Evolutionary conservation across 2,113 vertebrate genomes (phyloP).

Genomic region (Enhydra lutris): DNA sequence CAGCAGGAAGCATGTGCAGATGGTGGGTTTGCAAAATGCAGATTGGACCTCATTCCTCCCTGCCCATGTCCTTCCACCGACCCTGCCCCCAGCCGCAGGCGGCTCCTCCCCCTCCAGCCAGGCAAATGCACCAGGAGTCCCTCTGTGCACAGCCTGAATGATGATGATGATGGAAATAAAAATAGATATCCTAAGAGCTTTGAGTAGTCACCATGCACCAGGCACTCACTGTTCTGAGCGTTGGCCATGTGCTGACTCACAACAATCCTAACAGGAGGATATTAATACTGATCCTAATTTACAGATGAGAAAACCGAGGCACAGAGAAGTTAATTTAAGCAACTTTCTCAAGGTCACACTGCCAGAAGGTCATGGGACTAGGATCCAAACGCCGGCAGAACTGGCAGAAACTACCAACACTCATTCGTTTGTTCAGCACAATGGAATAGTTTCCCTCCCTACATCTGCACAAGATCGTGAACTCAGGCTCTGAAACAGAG

Average conservation of each 20-base stretch:
- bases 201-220: neutral
- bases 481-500: neutral
- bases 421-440: neutral
- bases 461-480: neutral
- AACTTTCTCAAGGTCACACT: neutral
- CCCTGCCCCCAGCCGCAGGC: neutral
- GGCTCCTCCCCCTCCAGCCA: neutral
- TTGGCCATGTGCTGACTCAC: neutral
- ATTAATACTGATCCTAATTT: neutral
- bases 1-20: neutral
- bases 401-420: neutral
- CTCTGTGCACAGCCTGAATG: neutral
- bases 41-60: neutral
- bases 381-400: neutral
- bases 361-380: neutral
- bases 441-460: neutral
- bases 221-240: neutral
- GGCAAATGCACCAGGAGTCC: neutral
- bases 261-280: neutral
- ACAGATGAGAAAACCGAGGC: neutral
- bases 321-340: neutral
- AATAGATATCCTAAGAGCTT: neutral
- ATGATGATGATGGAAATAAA: neutral
- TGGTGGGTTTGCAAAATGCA: neutral
- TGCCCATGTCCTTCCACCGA: rapidly evolving